Evolutionary conservation across 2,888 invertebrate genomes (phyloP), one percentile per base, ranked within the genome.

Genomic region (Cheilosia grossa): DNA sequence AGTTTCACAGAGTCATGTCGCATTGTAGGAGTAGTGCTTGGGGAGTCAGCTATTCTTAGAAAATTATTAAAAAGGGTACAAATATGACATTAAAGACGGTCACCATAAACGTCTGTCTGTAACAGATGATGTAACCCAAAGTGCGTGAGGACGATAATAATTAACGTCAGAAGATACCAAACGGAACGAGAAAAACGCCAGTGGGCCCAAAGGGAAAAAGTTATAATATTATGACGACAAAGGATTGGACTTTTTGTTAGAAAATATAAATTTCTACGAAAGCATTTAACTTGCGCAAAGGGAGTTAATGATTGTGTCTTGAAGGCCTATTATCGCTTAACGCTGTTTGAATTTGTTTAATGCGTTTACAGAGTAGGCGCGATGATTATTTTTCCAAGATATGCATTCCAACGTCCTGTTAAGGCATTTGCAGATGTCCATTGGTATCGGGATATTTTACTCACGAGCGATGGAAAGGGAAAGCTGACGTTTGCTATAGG

Each of bases 41-140:
- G 2, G 10, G 13, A 10, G 4, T 9, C 3, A 49, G 2, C 5
- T 49, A 19, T 49, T 49, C 42, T 17, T n/a, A 21, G n/a, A 37
- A 37, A 44, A 44, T 44, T 24, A 44, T 61, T 24, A 44, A 61
- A 21, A 61, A 61, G 61, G 61, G 61, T 61, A 21, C 44, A 27
- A 44, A 61, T 13, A 21, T 49, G 44, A 47, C 44, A n/a, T 17
- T n/a, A 47, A 9, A 47, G 6, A 49, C 19, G 21, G 19, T 21
- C 10, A 6, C 40, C 19, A 21, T 15, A 49, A 49, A 19, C 21
- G 4, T 49, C 49, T 49, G 21, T 49, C 21, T 49, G 21, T 49
- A 4, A 21, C 21, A 49, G 49, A 49, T 49, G 21, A 49, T 49
- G 5, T 9, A 19, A 21, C 21, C 17, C 4, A 10, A 19, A 21